Evolutionary conservation across 2,113 vertebrate genomes (phyloP).

Genomic region (Ellobius talpinus): DNA sequence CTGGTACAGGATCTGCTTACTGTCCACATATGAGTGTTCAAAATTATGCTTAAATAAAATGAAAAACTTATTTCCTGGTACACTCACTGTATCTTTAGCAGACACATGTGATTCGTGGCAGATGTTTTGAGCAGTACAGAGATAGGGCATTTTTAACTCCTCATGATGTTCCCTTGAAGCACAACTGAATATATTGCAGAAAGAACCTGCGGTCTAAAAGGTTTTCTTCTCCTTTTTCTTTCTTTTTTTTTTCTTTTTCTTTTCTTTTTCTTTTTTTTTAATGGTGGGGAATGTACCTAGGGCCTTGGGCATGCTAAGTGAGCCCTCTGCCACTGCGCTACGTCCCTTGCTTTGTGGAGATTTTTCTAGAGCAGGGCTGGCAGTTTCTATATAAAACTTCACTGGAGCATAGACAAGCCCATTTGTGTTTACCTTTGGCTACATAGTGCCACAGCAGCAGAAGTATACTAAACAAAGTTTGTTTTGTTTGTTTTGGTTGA

Average conservation of each 20-base stretch:
- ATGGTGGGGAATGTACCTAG: background rate
- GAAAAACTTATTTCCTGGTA: background rate
- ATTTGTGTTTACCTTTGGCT: background rate
- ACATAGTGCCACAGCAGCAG: background rate
- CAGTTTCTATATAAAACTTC: background rate
- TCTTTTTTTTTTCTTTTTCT: accelerated
- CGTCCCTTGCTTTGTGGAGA: background rate
- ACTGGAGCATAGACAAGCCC: background rate
- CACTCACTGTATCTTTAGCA: background rate
- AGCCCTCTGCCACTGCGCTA: background rate
- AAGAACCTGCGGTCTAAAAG: background rate
- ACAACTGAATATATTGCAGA: background rate
- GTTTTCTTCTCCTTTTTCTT: background rate
- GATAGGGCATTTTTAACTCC: background rate
- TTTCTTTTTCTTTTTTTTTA: accelerated
- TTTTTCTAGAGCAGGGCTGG: background rate
- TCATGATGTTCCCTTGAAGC: background rate
- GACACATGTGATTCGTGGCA: background rate
- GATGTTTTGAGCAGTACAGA: background rate
- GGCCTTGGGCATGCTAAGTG: background rate
- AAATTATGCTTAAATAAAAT: background rate
- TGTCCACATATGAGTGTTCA: background rate
- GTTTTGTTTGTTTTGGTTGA: too few relatives aligned
- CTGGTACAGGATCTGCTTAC: background rate
- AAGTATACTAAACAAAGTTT: background rate